Evolutionary conservation across 2,113 vertebrate species (phyloP).

Genomic region (Aptenodytes forsteri): DNA sequence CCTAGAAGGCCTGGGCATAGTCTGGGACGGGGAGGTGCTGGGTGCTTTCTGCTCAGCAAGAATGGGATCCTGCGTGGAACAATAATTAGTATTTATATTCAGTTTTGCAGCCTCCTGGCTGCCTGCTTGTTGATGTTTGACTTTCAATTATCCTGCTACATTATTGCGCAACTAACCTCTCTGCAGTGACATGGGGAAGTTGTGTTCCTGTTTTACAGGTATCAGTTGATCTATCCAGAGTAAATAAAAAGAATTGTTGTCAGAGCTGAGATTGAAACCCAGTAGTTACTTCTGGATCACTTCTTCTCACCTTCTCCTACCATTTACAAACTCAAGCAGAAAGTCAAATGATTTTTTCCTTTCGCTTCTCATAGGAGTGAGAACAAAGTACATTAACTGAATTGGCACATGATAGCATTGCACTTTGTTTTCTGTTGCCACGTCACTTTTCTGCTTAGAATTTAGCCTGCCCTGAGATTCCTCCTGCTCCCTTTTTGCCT

Average conservation of each 20-base stretch:
- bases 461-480: constrained; percentile 18
- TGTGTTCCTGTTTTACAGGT: neutral
- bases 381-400: constrained; percentile 46
- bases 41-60: neutral
- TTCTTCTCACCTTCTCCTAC: neutral
- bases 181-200: neutral
- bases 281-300: neutral
- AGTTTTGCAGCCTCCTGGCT: neutral
- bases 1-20: neutral
- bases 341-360: neutral
- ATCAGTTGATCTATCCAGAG: neutral
- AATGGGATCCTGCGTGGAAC: neutral
- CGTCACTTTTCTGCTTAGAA: constrained; percentile 28
- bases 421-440: constrained; percentile 52
- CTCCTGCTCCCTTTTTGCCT: neutral
- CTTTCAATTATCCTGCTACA: neutral
- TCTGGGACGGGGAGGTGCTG: neutral
- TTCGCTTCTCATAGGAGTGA: neutral
- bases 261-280: neutral
- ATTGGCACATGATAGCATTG: neutral
- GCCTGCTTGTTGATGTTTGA: neutral
- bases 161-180: neutral
- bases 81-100: neutral
- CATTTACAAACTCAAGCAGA: neutral
- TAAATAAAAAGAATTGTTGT: neutral